These are phyloP conservation scores for Stenurella melanura DNA, from an alignment of 2,888 invertebrate genomes.

Conservation along the genomic window DNA sequence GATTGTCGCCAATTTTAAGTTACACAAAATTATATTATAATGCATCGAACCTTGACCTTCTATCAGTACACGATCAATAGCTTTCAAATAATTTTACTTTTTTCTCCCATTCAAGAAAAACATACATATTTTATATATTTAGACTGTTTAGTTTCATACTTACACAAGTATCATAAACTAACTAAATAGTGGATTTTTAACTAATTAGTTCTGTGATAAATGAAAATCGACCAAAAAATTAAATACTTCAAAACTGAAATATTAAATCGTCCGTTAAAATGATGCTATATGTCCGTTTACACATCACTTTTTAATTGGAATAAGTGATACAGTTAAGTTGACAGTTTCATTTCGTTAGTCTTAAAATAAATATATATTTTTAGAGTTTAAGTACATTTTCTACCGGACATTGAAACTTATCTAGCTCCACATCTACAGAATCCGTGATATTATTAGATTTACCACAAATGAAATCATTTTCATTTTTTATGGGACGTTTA, in stretches of 20 bases:
- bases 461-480: background rate
- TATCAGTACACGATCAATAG: too few relatives aligned
- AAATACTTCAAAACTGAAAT: constrained; percentile 5
- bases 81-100: too few relatives aligned
- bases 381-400: constrained; percentile 35
- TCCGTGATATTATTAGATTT: background rate
- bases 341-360: constrained; percentile 38
- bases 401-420: constrained; percentile 21
- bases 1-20: too few relatives aligned
- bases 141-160: too few relatives aligned
- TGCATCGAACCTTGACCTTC: too few relatives aligned
- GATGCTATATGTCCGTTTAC: constrained; percentile 25
- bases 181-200: background rate
- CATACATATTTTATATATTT: too few relatives aligned
- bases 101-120: too few relatives aligned
- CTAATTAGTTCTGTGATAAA: background rate
- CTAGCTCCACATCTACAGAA: constrained; percentile 15
- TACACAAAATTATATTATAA: too few relatives aligned
- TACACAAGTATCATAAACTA: background rate
- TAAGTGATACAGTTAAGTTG: constrained; percentile 42
- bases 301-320: constrained; percentile 45
- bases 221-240: background rate
- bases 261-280: constrained; percentile 21
- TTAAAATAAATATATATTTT: constrained; percentile 48
- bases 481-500: too few relatives aligned